Percentiles rank a stretch among this genome's conserved stretches.
phyloP scores from a whole-genome alignment of 1,140 invertebrate genomes.

The Harlomillsia oculata region DNA sequence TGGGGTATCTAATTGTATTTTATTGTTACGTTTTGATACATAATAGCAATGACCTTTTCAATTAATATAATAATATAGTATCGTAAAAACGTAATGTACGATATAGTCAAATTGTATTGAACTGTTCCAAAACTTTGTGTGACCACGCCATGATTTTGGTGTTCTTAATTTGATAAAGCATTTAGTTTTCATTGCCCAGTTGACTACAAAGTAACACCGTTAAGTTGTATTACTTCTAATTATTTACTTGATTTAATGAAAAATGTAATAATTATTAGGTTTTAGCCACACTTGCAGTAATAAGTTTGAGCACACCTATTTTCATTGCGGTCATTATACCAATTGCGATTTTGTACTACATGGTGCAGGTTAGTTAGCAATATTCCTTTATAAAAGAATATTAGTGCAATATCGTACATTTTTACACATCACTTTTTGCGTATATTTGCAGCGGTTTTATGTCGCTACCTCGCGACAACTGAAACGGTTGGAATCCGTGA shows the following conservation, averaged over 20 bases:
- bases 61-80: not conserved
- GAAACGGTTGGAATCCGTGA: slow-evolving; percentile 53
- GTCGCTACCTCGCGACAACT: slow-evolving; percentile 53
- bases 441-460: slow-evolving; percentile 47
- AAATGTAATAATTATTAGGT: slow-evolving; percentile 37
- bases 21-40: not conserved
- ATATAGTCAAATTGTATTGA: not conserved
- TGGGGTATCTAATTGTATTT: slow-evolving; percentile 19
- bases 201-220: not conserved
- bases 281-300: slow-evolving; percentile 46
- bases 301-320: slow-evolving; percentile 46
- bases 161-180: not conserved
- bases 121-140: not conserved
- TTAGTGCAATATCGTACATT: not conserved
- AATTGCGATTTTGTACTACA: slow-evolving; percentile 47
- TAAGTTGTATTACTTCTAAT: too few relatives aligned
- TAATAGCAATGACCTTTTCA: not conserved
- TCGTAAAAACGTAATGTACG: not conserved
- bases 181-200: not conserved
- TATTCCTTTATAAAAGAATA: not conserved
- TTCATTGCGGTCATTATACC: slow-evolving; percentile 49
- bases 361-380: slow-evolving; percentile 44
- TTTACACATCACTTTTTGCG: not conserved
- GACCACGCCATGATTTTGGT: too few relatives aligned
- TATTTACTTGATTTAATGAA: too few relatives aligned